Percentiles rank a stretch among this genome's conserved stretches.
These are phyloP conservation scores for Cephus nigrinus DNA, from an alignment of 2,888 invertebrate genomes.

Conservation along the genomic window DNA sequence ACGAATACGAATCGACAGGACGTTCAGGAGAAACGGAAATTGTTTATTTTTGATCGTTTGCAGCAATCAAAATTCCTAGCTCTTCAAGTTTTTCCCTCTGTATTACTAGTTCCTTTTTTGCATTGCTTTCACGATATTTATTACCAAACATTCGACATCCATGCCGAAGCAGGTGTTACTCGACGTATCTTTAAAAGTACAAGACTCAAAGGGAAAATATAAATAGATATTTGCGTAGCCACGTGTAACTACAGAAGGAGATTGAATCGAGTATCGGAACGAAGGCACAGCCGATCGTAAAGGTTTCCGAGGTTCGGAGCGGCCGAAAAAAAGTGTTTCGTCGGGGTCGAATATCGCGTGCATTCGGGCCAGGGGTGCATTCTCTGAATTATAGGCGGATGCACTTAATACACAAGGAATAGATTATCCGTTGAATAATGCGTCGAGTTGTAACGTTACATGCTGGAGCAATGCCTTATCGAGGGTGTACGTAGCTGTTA, in stretches of 20 bases:
- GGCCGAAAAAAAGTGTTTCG: not conserved
- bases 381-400: not conserved
- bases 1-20: not conserved
- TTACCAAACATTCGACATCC: not conserved
- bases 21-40: not conserved
- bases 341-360: not conserved
- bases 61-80: not conserved
- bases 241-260: not conserved
- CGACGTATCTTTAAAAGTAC: not conserved
- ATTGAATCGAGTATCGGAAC: not conserved
- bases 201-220: not conserved
- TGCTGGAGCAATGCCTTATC: not conserved
- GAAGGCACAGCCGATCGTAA: not conserved
- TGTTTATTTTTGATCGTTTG: not conserved
- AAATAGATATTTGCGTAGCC: not conserved
- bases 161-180: not conserved
- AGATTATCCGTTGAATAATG: slow-evolving; percentile 61
- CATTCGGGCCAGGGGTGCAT: not conserved
- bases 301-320: not conserved
- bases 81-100: not conserved
- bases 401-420: slow-evolving; percentile 43
- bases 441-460: slow-evolving; percentile 14
- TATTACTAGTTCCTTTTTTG: not conserved
- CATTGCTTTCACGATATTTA: not conserved
- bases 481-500: not conserved